Evolutionary conservation across 2,888 invertebrate genomes (phyloP).

Genomic region (Metellina segmentata): DNA sequence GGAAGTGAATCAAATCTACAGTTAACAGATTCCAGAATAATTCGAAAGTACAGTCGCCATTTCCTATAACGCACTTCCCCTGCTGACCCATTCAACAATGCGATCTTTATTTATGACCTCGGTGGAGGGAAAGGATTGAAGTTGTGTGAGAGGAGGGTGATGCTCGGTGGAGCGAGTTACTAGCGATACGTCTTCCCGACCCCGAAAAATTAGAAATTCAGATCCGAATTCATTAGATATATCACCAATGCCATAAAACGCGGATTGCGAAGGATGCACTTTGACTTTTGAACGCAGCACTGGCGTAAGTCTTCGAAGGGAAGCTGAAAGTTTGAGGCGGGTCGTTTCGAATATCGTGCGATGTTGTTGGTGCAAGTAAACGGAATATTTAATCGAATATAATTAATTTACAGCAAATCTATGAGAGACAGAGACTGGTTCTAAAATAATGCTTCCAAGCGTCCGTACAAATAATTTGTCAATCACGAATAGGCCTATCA

Average conservation of each 20-base stretch:
- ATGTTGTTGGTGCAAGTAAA: too few relatives aligned
- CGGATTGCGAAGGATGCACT: background rate
- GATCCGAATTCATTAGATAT: constrained; percentile 12
- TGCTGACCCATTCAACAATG: background rate
- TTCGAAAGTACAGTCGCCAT: background rate
- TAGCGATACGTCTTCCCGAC: background rate
- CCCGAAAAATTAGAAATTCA: constrained; percentile 43
- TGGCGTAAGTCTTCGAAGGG: background rate
- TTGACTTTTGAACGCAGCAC: background rate
- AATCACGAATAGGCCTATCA: too few relatives aligned
- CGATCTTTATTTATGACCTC: background rate
- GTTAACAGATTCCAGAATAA: background rate
- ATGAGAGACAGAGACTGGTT: too few relatives aligned
- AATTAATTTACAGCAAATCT: too few relatives aligned
- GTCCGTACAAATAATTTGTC: too few relatives aligned
- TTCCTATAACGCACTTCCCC: background rate
- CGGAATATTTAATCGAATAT: too few relatives aligned
- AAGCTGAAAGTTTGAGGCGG: background rate
- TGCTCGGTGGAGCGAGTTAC: background rate
- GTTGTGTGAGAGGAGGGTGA: too few relatives aligned
- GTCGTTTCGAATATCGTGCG: too few relatives aligned
- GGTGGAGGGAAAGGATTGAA: background rate
- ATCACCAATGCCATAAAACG: constrained; percentile 5
- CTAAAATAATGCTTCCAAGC: too few relatives aligned
- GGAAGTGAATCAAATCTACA: background rate